These are phyloP conservation scores for Pedicia rivosa DNA, from an alignment of 2,888 invertebrate genomes.

Conservation along the genomic window DNA sequence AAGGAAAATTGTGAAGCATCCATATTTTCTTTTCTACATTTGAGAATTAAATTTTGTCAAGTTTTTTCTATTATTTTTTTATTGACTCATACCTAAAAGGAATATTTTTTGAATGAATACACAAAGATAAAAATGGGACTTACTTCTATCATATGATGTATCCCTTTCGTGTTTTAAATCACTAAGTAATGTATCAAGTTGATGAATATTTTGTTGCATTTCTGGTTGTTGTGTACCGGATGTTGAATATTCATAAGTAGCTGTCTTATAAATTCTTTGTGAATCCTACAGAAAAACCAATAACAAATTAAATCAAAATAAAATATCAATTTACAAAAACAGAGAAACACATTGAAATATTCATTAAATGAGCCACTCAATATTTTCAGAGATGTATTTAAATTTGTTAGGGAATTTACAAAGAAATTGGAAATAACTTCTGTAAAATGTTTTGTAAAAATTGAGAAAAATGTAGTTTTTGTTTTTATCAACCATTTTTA, in stretches of 20 bases:
- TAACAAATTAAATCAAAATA: neutral
- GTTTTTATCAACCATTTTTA: too few relatives aligned
- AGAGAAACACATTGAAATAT: too few relatives aligned
- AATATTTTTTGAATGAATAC: neutral
- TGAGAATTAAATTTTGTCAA: neutral
- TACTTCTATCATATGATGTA: conserved; percentile 5
- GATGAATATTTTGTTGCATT: conserved; percentile 48
- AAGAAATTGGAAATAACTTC: too few relatives aligned
- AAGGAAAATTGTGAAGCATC: too few relatives aligned
- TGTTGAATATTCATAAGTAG: conserved; percentile 27
- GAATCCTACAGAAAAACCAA: conserved; percentile 18
- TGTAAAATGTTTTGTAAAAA: too few relatives aligned
- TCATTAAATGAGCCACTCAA: too few relatives aligned
- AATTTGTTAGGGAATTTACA: too few relatives aligned
- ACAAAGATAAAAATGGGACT: neutral
- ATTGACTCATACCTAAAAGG: too few relatives aligned
- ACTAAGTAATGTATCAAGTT: conserved; percentile 56
- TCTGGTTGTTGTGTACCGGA: conserved; percentile 15
- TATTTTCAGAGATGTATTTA: too few relatives aligned
- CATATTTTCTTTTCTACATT: neutral
- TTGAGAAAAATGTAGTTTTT: too few relatives aligned
- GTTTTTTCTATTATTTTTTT: neutral
- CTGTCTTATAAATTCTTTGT: conserved; percentile 26
- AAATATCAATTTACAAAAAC: too few relatives aligned
- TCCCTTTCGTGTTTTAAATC: conserved; percentile 42